Evolutionary conservation across 2,797 vertebrate genomes (phyloP).

Genomic region (Amblyopsis hoosieri): DNA sequence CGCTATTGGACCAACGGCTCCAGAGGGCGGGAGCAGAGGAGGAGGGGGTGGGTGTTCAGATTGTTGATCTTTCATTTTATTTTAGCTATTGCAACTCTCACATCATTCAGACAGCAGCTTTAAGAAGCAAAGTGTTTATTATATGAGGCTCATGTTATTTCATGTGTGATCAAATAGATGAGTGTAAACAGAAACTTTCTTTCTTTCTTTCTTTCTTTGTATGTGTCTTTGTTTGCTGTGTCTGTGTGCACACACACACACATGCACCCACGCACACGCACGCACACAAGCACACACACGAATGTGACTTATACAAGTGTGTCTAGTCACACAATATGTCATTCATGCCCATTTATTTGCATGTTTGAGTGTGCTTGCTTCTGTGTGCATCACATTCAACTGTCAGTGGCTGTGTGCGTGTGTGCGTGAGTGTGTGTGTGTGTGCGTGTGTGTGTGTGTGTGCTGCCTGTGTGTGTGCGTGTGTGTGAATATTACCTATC

Average conservation of each 20-base stretch:
- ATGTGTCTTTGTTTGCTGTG: slow-evolving; percentile 3
- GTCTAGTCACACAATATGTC: neutral
- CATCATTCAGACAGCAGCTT: no score
- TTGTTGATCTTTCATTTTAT: no score
- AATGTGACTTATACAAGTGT: no score
- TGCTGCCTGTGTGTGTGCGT: neutral
- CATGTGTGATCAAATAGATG: neutral
- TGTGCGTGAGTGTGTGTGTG: neutral
- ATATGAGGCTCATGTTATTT: neutral
- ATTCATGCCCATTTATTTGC: neutral
- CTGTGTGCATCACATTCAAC: no score
- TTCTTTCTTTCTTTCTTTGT: slow-evolving; percentile 1
- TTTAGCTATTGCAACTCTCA: no score
- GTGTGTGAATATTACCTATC: neutral
- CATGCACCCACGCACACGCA: no score
- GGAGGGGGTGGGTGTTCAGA: no score
- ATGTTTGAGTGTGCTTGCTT: neutral
- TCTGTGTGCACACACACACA: neutral
- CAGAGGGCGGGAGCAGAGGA: no score
- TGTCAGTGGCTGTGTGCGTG: neutral
- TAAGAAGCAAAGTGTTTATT: neutral
- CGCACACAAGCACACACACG: neutral
- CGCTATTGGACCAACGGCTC: no score
- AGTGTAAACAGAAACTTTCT: neutral
- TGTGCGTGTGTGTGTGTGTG: neutral